Conservation (phyloP, 2,888 invertebrate genomes). For the Sipha maydis region DNA sequence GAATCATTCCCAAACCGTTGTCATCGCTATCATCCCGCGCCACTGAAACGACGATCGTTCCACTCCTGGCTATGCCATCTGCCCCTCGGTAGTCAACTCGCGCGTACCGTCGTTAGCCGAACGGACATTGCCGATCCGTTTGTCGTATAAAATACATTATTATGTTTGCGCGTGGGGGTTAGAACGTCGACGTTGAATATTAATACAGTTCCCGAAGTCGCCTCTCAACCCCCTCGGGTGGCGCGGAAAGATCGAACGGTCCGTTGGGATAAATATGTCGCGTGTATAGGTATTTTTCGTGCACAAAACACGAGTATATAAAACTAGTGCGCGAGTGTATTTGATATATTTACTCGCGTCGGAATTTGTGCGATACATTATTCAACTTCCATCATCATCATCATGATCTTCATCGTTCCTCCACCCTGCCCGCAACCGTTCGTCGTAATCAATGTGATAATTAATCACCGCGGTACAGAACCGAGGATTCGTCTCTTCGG, state of each 20-base stretch:
- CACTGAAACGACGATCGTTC: too few species aligned
- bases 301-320: neutral
- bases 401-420: neutral
- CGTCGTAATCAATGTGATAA: conserved; percentile 1
- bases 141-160: too few species aligned
- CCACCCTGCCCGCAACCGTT: neutral
- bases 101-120: too few species aligned
- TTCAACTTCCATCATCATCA: conserved; percentile 42
- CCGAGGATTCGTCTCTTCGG: neutral
- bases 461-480: conserved; percentile 10
- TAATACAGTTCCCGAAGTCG: neutral
- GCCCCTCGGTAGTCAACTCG: too few species aligned
- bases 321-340: neutral
- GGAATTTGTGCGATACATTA: conserved; percentile 43
- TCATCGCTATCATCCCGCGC: too few species aligned
- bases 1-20: too few species aligned
- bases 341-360: conserved; percentile 16
- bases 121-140: too few species aligned
- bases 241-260: conserved; percentile 1
- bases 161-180: too few species aligned
- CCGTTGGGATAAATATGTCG: neutral
- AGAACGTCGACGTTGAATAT: too few species aligned
- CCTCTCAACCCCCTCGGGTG: neutral
- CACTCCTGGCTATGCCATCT: too few species aligned
- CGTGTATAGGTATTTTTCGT: neutral